A percentile compares a stretch with the other conserved stretches of the same genome.
These are phyloP conservation scores for Pandemis corylana DNA, from an alignment of 2,888 invertebrate species.

Conservation along the genomic window DNA sequence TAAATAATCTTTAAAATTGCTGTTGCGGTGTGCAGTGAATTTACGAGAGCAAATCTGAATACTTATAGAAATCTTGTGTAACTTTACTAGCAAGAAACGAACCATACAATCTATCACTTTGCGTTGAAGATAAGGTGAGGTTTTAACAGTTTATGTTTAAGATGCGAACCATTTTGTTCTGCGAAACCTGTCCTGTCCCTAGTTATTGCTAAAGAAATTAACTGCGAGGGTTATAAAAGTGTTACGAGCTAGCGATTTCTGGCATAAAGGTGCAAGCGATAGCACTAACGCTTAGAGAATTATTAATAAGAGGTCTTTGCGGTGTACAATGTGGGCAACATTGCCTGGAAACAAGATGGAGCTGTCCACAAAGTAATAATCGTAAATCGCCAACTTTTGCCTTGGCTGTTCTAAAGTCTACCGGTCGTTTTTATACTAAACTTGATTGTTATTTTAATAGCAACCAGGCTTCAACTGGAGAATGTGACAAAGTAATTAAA, in stretches of 20 bases:
- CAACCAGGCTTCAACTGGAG: background rate
- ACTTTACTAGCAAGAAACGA: conserved; percentile 5
- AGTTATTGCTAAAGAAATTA: conserved; percentile 17
- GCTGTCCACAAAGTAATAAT: background rate
- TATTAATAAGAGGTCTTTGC: background rate
- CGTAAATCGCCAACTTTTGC: background rate
- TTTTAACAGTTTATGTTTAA: conserved; percentile 22
- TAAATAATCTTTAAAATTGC: conserved; percentile 25
- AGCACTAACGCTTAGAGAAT: background rate
- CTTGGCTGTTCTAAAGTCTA: background rate
- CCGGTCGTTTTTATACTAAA: background rate
- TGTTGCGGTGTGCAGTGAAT: conserved; percentile 14
- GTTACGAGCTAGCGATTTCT: conserved; percentile 15
- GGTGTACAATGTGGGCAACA: background rate
- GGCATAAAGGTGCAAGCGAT: background rate
- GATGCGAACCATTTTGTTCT: conserved; percentile 18
- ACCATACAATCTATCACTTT: conserved; percentile 13
- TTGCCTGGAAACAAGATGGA: background rate
- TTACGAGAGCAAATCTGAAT: conserved; percentile 19
- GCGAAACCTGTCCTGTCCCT: conserved; percentile 15
- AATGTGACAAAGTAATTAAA: too few relatives aligned
- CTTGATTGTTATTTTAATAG: background rate
- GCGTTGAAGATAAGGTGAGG: background rate
- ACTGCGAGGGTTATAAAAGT: conserved; percentile 5
- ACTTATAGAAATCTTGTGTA: conserved; percentile 13